Evolutionary conservation across 2,888 invertebrate genomes (phyloP), one percentile per base, ranked within the genome.

Genomic region (Matsumyia berberina): DNA sequence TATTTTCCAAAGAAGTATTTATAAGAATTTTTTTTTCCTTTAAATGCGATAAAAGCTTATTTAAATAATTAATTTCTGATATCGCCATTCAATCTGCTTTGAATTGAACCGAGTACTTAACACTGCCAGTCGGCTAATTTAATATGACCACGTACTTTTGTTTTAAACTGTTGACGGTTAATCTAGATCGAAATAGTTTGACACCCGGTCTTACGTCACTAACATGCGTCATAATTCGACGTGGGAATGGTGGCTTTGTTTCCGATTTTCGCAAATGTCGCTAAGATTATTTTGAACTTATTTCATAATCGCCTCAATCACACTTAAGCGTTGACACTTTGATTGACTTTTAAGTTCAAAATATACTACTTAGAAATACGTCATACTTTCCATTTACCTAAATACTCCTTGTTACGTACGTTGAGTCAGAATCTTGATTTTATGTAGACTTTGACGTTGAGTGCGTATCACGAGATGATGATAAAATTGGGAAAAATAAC

Each of bases 301-400:
- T 29, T n/a, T 15, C 29, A 19, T 49, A 35, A 64, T 49, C 62
- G n/a, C 1, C 12, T 33, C 55, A 55, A 69, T 69, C 69, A 35
- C 12, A n/a, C 8, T 12, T 11, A 17, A 19, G 60, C 19, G 58
- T 12, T 60, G 29, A 60, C 31, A 39, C 39, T 37, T 29, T 51
- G 29, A 60, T 31, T 51, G 24, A n/a, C 7, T 60, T 46, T 39
- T 6, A 60, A 51, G 17, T 66, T 12, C 2, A 4, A 11, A 39
- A 44, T 69, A 55, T 12, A 69, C 19, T 5, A 9, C 15, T 44
- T 37, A 15, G 5, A 58, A 24, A 11, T 58, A 60, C 72, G 72
- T 60, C 72, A 60, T 72, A 24, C 29, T n/a, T 53, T 12, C 49
- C 12, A 8, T 35, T 37, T 35, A 51, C 29, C 11, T 53, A 39